Conservation (phyloP, 2,888 invertebrate species). For the Caenorhabditis japonica region DNA sequence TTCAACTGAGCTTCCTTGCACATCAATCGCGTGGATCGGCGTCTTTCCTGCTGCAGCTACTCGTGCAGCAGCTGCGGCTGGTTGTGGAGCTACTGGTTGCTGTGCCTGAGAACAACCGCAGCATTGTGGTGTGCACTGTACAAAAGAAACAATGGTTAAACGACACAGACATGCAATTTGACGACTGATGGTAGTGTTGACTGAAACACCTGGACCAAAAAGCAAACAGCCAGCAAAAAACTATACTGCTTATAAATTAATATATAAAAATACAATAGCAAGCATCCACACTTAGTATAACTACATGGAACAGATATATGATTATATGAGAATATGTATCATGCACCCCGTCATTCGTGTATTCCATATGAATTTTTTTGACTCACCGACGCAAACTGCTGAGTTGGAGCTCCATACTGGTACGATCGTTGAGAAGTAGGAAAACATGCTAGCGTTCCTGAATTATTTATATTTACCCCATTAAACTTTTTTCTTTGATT, state of each 20-base stretch:
- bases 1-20: constrained; percentile 58
- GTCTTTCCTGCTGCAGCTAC: constrained; percentile 66
- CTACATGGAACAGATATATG: constrained; percentile 13
- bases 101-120: constrained; percentile 61
- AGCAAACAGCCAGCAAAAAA: constrained; percentile 10
- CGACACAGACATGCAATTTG: constrained; percentile 45
- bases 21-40: constrained; percentile 56
- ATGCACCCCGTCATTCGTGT: constrained; percentile 20
- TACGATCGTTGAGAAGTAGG: constrained; percentile 59
- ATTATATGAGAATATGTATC: constrained; percentile 11
- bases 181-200: not conserved
- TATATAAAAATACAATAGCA: constrained; percentile 9
- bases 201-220: constrained; percentile 13
- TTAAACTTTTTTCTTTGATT: constrained; percentile 13
- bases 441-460: constrained; percentile 55
- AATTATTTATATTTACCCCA: constrained; percentile 4
- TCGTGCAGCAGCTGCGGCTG: constrained; percentile 56
- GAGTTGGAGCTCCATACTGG: constrained; percentile 62
- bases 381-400: constrained; percentile 59
- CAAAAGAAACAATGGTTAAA: constrained; percentile 48
- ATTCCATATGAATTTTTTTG: no score
- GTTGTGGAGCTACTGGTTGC: constrained; percentile 36
- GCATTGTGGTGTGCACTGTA: constrained; percentile 61
- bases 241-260: not conserved
- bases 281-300: constrained; percentile 37